Base-by-base conservation (phyloP, 2,888 invertebrate genomes). In the Globia sparganii region DNA sequence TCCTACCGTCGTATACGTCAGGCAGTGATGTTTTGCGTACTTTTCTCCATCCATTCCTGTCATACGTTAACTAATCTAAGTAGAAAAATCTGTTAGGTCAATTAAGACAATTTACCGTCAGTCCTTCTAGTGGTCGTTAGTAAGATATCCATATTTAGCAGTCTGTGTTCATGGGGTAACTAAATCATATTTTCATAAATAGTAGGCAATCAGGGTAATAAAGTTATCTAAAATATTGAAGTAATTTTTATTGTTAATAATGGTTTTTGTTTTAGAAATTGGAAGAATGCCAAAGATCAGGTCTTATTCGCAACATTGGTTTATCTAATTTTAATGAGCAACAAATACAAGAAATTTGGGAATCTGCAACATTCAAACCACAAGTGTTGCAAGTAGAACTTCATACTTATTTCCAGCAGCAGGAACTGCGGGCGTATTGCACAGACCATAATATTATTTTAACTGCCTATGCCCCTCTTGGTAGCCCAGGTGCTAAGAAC, bases 381-480 rank as follows among this genome's bases (percentile, higher is more conserved):
- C 97, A 98, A 77, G 98, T 98, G 81, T 92, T 98, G 75, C 98
- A 98, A 92, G 97, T 98, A 64, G 98, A 99, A 92, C 94, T 98
- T 71, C 98, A 98, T 90, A 97, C 98, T 0, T 98, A 98, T 91
- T 97, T 98, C 86, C 98, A 98, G 91, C 98, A 98, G 92, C 93
- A 95, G 78, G 95, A 97, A 31, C 91, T 98, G 71, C 95, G 97
- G 37, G 93, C 97, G 66, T 97, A 97, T 86, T 98, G 98, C 90
- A 93, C 95, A 34, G 93, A 97, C 49, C 94, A 97, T 79, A 95
- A 97, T 69, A 98, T 98, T 71, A 95, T 97, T 0, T 93, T 98
- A 43, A 98, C 98, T 6, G 98, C 98, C 0, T 98, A 98, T 91
- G 97, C 98, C 53, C 98, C 98, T 0, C 93, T 98, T 25, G 98